phyloP scores from a whole-genome alignment of 2,113 vertebrate genomes.

The Laticauda laticaudata region DNA sequence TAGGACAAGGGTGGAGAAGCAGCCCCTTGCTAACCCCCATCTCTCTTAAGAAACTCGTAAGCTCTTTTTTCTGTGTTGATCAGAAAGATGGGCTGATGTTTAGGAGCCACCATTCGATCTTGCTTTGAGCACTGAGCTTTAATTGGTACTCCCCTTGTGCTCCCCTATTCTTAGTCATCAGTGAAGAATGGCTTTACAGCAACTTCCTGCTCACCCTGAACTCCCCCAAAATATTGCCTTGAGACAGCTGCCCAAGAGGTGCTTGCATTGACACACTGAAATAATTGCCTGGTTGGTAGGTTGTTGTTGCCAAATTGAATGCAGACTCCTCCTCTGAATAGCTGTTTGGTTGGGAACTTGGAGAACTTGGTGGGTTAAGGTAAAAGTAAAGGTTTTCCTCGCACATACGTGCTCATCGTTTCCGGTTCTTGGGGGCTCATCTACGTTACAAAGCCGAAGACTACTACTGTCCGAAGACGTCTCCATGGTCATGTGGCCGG shows the following conservation, averaged over 20 bases:
- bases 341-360: neutral
- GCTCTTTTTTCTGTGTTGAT: neutral
- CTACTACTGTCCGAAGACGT: no score
- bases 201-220: neutral
- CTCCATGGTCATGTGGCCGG: no score
- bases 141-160: neutral
- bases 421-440: no score
- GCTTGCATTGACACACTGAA: neutral
- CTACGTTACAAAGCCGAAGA: no score
- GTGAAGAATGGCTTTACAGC: neutral
- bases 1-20: neutral
- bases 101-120: neutral
- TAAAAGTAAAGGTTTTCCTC: no score
- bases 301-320: neutral
- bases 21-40: neutral
- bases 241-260: neutral
- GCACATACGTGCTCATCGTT: no score
- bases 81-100: neutral
- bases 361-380: neutral
- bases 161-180: neutral
- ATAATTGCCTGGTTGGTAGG: neutral
- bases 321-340: neutral
- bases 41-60: no score
- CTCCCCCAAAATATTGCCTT: neutral
- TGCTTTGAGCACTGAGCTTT: neutral